Evolutionary conservation across 2,888 invertebrate genomes (phyloP).

Genomic region (Caenorhabditis japonica): DNA sequence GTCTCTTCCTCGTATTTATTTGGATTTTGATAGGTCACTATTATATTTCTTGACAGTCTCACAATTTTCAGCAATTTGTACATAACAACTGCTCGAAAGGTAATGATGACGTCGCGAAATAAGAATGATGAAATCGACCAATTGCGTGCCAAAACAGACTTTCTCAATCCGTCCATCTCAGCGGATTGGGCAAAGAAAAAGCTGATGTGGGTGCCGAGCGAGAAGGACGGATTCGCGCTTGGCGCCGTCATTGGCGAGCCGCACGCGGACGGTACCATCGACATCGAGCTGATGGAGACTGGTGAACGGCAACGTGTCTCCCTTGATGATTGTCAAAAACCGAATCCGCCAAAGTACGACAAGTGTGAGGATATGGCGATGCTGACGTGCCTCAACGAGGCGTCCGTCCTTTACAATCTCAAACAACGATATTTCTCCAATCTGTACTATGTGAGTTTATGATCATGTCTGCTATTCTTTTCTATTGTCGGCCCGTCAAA

Average conservation of each 20-base stretch:
- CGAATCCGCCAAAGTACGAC: slow-evolving; percentile 99
- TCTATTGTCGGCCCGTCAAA: too few species aligned
- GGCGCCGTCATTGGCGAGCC: slow-evolving; percentile 94
- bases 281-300: slow-evolving; percentile 94
- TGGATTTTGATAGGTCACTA: too few species aligned
- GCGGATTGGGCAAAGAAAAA: slow-evolving; percentile 99
- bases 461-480: too few species aligned
- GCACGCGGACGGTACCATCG: slow-evolving; percentile 86
- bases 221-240: slow-evolving; percentile 86
- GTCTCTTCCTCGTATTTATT: too few species aligned
- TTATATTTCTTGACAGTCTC: too few species aligned
- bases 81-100: slow-evolving; percentile 40
- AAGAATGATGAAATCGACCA: slow-evolving; percentile 51
- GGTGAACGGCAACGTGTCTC: slow-evolving; percentile 83
- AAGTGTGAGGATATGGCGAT: slow-evolving; percentile 99
- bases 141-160: slow-evolving; percentile 45
- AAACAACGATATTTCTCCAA: slow-evolving; percentile 99
- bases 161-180: slow-evolving; percentile 38
- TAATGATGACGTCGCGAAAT: slow-evolving; percentile 50
- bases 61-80: slow-evolving; percentile 40
- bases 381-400: slow-evolving; percentile 98
- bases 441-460: slow-evolving; percentile 97
- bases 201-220: slow-evolving; percentile 98
- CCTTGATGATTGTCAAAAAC: slow-evolving; percentile 78
- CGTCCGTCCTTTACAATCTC: slow-evolving; percentile 97